Conservation (phyloP, 1,140 invertebrate genomes). For the Archegozetes longisetosus region DNA sequence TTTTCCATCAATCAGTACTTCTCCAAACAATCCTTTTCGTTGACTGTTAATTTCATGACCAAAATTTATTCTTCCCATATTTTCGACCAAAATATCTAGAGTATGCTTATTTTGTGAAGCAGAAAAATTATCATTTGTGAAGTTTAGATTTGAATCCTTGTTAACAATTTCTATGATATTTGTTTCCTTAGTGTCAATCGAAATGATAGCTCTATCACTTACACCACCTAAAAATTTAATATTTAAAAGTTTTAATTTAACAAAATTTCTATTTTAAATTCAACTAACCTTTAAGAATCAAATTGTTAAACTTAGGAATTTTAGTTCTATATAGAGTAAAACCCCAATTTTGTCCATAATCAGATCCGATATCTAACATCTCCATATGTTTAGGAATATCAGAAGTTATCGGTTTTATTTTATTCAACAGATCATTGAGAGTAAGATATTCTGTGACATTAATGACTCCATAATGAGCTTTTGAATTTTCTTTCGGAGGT, state of each 20-base stretch:
- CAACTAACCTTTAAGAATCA: not conserved
- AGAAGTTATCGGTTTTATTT: not conserved
- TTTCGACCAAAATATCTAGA: constrained; percentile 32
- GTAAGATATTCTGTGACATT: not conserved
- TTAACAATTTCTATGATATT: not conserved
- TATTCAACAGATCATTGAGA: not conserved
- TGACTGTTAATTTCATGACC: constrained; percentile 39
- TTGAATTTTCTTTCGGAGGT: not conserved
- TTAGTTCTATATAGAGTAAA: constrained; percentile 1
- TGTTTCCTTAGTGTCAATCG: not conserved
- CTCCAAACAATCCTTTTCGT: constrained; percentile 40
- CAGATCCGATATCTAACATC: not conserved
- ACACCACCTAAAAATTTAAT: not conserved
- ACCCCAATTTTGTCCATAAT: constrained; percentile 2
- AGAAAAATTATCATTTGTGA: constrained; percentile 24
- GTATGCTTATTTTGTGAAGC: constrained; percentile 34
- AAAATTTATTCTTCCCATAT: constrained; percentile 18
- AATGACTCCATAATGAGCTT: not conserved
- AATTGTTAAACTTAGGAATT: not conserved
- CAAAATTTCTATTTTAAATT: not conserved
- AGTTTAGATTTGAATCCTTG: not conserved
- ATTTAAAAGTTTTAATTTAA: not conserved
- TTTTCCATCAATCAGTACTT: not conserved
- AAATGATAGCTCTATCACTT: not conserved
- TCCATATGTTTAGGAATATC: not conserved